Base-by-base conservation (phyloP, 2,888 invertebrate genomes). In the Glaucopsyche alexis region DNA sequence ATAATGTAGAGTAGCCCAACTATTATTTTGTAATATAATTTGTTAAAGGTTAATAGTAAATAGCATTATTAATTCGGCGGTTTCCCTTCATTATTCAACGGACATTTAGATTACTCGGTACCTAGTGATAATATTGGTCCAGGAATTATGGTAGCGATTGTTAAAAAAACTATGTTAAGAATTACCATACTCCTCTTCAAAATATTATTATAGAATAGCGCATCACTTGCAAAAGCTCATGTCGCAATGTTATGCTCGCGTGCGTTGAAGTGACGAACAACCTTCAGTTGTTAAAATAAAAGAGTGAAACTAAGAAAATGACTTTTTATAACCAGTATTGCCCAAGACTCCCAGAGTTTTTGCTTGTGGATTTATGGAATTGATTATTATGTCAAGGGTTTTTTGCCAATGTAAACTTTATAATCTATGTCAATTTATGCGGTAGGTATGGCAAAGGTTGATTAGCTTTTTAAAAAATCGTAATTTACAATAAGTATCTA, bases 181-280 rank as follows among this genome's bases (percentile, higher is more conserved):
- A 42, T 47, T 47, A 13, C 1, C 11, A 47, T 47, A 4, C 60
- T 60, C 16, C 14, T 9, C 29, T 60, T 60, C 2, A 14, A 29
- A 60, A 60, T 38, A 29, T 19, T 60, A 5, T 29, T 9, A 29
- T 69, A 13, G 14, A 16, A 42, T 1, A 47, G 49, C 29, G 69
- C 69, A 69, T 69, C 29, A 69, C 19, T 69, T 49, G 49, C 69
- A 69, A 69, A 69, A 49, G 69, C 69, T 49, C 49, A 2, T 69
- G 69, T 69, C 29, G 69, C 69, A 69, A 69, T 69, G 69, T 69
- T 69, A 69, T 69, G 69, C 49, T 69, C 49, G 69, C 69, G 69
- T 69, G 69, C 69, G 29, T 69, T 4, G 49, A 69, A 69, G 19
- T 69, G 69, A 47, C 47, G 49, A 69, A 49, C 45, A 69, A 19